A percentile compares a stretch with the other conserved stretches of the same genome.
Conservation (phyloP, 2,888 invertebrate genomes). For the Drosophila suboccidentalis region DNA sequence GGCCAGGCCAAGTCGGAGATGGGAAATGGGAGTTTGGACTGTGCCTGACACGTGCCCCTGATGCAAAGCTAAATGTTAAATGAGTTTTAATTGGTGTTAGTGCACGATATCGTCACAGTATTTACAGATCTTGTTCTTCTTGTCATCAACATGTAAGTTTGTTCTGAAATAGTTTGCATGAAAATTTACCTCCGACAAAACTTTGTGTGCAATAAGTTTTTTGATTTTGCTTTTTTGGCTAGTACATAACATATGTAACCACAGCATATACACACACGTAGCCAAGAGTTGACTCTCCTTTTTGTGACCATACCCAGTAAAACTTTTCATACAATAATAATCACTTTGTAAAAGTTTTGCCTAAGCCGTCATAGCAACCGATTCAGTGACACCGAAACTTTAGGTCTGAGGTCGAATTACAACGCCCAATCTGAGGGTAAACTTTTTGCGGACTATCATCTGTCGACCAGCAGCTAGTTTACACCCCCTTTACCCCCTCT, state of each 20-base stretch:
- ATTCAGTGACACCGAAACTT: constrained; percentile 74
- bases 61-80: constrained; percentile 64
- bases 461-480: constrained; percentile 47
- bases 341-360: constrained; percentile 76
- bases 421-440: constrained; percentile 51
- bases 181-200: constrained; percentile 25
- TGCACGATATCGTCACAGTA: constrained; percentile 57
- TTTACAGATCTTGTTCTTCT: constrained; percentile 25
- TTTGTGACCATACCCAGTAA: constrained; percentile 47
- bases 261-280: constrained; percentile 25
- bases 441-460: constrained; percentile 58
- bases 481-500: constrained; percentile 4
- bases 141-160: constrained; percentile 46
- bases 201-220: constrained; percentile 54
- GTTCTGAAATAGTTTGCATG: constrained; percentile 68
- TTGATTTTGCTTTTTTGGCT: constrained; percentile 41
- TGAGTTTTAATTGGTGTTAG: constrained; percentile 79
- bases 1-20: constrained; percentile 25
- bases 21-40: background rate
- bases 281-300: constrained; percentile 30
- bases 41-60: constrained; percentile 32
- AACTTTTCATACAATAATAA: constrained; percentile 79
- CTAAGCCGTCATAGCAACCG: constrained; percentile 76
- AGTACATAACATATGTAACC: constrained; percentile 56
- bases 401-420: constrained; percentile 51